Evolutionary conservation across 2,888 invertebrate species (phyloP), one percentile per base, ranked within the genome.

Genomic region (Vanessa cardui): DNA sequence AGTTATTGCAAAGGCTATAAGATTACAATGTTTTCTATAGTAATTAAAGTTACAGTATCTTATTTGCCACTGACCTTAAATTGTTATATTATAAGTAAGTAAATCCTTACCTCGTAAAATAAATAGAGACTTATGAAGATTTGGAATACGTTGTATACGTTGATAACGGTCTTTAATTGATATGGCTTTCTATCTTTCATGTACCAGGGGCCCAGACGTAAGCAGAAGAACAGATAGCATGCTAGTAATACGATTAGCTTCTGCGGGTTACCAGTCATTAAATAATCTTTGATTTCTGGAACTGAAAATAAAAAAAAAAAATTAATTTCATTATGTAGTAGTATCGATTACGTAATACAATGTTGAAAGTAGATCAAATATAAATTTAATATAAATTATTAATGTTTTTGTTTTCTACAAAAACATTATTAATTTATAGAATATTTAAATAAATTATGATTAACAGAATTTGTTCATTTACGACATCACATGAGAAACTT

Each of bases 91-190:
- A n/a, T 39, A 39, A 12, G 39, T 39, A 12, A 39, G 39, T 16
- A 31, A 6, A 31, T 56, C 5, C 63, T 73, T 69, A 82, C 82
- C 80, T 79, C 76, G 52, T 75, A 74, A n/a, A 79, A 77, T 15
- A 77, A 31, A 49, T 71, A 75, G 8, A 63, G 6, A 45, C 72
- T 77, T 15, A 72, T 39, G 4, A 71, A 0, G 39, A 96, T 94
- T 94, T 97, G 97, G 5, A 94, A 66, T 0, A 94, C 83, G 79
- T 97, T 96, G 80, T 96, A 97, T 0, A 94, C 79, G 72, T 95
- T 93, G 74, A 97, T 90, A 18, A 95, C 71, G 73, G 90, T 93
- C 39, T 95, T 93, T 46, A 97, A 78, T 58, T 96, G 93, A 73
- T 94, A 94, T 0, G 97, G 94, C 64, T 89, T 82, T 33, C 95